Conservation (phyloP, 2,888 invertebrate genomes). For the Orthosia cruda region DNA sequence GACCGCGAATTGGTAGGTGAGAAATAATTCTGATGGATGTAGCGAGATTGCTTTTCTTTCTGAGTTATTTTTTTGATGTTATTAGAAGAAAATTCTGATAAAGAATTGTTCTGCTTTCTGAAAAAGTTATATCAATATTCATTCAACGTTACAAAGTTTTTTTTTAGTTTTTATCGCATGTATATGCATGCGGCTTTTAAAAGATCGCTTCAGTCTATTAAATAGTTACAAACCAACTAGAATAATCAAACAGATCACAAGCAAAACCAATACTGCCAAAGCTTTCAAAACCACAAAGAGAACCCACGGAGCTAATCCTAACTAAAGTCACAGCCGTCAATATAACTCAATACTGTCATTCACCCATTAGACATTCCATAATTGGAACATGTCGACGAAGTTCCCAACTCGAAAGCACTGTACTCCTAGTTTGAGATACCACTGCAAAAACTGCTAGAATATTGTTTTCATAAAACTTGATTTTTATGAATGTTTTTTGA, state of each 20-base stretch:
- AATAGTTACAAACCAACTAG: not conserved
- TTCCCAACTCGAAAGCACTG: slow-evolving; percentile 60
- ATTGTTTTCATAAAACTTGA: too few species aligned
- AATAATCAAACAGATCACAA: not conserved
- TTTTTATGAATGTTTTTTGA: too few species aligned
- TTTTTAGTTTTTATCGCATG: too few species aligned
- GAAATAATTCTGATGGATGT: slow-evolving; percentile 57
- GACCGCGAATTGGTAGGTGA: slow-evolving; percentile 38
- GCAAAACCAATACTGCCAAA: slow-evolving; percentile 5
- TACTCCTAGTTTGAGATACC: slow-evolving; percentile 15
- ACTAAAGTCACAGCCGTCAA: slow-evolving; percentile 28
- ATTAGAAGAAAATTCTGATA: not conserved
- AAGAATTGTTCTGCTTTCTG: slow-evolving; percentile 2
- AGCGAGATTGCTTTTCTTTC: slow-evolving; percentile 16
- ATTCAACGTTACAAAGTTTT: not conserved
- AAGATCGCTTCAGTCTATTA: too few species aligned
- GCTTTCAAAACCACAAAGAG: slow-evolving; percentile 32
- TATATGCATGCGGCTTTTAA: too few species aligned
- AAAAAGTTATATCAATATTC: not conserved
- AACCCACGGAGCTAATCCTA: slow-evolving; percentile 12
- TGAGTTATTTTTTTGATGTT: slow-evolving; percentile 19
- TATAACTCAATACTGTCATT: slow-evolving; percentile 56
- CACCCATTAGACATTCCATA: slow-evolving; percentile 58
- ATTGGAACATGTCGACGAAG: slow-evolving; percentile 69
- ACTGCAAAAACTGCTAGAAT: too few species aligned